Conservation (phyloP, 2,888 invertebrate genomes). For the Aporophyla lueneburgensis region DNA sequence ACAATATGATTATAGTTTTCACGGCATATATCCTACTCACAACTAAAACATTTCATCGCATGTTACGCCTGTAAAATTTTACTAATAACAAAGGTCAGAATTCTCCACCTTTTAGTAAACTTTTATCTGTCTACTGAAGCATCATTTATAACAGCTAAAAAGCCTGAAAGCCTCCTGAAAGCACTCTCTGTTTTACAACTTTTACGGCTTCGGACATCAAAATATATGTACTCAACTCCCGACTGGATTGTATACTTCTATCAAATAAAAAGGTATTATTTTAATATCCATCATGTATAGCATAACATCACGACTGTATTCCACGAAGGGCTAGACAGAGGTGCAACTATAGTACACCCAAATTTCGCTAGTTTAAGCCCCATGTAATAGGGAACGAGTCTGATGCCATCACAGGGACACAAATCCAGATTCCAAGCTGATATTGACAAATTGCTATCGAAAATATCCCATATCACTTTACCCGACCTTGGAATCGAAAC, state of each 20-base stretch:
- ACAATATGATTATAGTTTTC: no score
- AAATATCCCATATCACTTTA: neutral
- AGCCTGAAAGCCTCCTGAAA: slow-evolving; percentile 52
- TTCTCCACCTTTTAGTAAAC: slow-evolving; percentile 39
- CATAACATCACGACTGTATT: neutral
- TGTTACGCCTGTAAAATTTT: neutral
- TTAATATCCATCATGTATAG: neutral
- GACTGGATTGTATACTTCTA: neutral
- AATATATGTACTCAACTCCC: slow-evolving; percentile 27
- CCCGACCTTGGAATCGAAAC: no score
- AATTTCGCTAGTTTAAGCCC: neutral
- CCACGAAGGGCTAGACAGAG: neutral
- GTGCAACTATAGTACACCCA: neutral
- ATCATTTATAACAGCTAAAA: slow-evolving; percentile 53
- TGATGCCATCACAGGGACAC: neutral
- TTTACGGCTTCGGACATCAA: slow-evolving; percentile 45
- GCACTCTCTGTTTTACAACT: slow-evolving; percentile 41
- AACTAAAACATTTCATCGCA: neutral
- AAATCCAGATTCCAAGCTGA: neutral
- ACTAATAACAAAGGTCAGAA: slow-evolving; percentile 16
- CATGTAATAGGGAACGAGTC: no score
- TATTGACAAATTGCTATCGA: neutral
- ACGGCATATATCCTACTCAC: neutral
- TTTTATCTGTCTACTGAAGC: slow-evolving; percentile 32
- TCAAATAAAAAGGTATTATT: slow-evolving; percentile 16